Evolutionary conservation across 2,113 vertebrate genomes (phyloP), one percentile per base, ranked within the genome.

Genomic region (Tricholaema leucomelas): DNA sequence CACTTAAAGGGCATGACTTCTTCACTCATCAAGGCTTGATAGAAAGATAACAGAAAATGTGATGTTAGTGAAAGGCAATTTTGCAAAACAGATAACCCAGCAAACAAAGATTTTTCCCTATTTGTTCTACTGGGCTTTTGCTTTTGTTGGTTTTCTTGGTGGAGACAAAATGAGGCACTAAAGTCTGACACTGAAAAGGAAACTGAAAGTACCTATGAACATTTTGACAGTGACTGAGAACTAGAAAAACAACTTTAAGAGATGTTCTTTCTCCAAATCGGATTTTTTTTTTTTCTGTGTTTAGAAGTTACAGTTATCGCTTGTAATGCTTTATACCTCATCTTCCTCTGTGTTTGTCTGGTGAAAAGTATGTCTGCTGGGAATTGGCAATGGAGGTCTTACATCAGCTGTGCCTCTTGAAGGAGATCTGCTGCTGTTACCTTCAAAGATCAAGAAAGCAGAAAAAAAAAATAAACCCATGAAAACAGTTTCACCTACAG

Each of bases 351-450:
- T 60, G 36, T 90, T 88, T 5, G 92, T 48, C 27, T 92, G 91
- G 28, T 79, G 94, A 67, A 58, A n/a, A 15, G 15, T 71, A 60
- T 88, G 97, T 65, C 88, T 97, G 91, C 33, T 94, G 3, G 97
- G 97, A 78, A 96, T 33, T 8, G 97, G 97, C 67, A 97, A 8
- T 0, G 96, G 97, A 38, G 96, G 93, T 33, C 97, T 97, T 48
- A 64, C 7, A 25, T 98, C 98, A 7, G 79, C 73, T 44, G 85
- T 4, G 4, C 46, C 67, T 95, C 97, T 97, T 10, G 97, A 92
- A 56, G 95, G 97, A 8, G 90, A 95, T 83, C 97, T 97, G 86
- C 91, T 93, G 77, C 90, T 87, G 11, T 54, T 80, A n/a, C 97
- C 94, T 91, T 93, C 38, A 71, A 91, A 91, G 63, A 33, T 18